A percentile compares a stretch with the other conserved stretches of the same genome.
Evolutionary conservation across 2,888 invertebrate genomes (phyloP).

Genomic region (Trisateles emortualis): DNA sequence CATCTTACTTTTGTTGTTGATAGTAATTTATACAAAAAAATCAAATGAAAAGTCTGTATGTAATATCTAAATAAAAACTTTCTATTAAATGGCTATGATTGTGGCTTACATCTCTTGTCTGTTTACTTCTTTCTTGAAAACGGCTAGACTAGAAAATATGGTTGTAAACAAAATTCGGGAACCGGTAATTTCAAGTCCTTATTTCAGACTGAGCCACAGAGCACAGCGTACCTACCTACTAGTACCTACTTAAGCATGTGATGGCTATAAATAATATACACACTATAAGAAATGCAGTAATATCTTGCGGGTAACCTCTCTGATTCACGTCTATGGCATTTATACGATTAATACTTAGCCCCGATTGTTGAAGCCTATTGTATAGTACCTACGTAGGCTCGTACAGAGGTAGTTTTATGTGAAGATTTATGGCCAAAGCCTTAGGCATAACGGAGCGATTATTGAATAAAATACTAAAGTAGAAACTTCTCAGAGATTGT

Average conservation of each 20-base stretch:
- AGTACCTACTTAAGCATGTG: background rate
- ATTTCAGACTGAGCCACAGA: no score
- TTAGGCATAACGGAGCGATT: background rate
- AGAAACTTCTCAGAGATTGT: background rate
- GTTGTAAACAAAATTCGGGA: no score
- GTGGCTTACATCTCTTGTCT: no score
- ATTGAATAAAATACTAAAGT: conserved; percentile 1
- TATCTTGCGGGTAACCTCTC: background rate
- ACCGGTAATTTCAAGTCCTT: no score
- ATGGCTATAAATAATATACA: background rate
- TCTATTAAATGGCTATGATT: no score
- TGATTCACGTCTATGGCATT: background rate
- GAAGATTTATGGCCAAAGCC: background rate
- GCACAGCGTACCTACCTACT: no score
- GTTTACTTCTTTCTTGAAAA: no score
- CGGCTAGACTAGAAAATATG: no score
- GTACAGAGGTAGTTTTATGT: background rate
- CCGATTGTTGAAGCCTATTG: background rate
- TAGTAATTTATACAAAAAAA: no score
- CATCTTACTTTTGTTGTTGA: no score
- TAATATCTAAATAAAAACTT: no score
- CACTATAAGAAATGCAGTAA: conserved; percentile 5
- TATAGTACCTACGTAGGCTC: background rate
- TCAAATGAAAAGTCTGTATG: no score
- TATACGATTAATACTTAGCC: background rate